These are phyloP conservation scores for Drosophila subsilvestris DNA, from an alignment of 2,888 invertebrate species.

Conservation along the genomic window DNA sequence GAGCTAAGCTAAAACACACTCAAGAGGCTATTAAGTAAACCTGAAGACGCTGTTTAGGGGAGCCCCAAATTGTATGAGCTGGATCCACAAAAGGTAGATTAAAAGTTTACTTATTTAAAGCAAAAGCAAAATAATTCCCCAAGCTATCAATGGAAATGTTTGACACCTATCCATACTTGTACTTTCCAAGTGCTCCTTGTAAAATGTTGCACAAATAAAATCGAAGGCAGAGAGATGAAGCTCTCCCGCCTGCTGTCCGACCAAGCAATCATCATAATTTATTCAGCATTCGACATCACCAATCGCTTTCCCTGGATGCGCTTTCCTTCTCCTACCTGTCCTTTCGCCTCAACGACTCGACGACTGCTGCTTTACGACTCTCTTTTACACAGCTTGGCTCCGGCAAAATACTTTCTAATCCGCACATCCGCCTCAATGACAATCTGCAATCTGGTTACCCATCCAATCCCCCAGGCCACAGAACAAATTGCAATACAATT, in stretches of 20 bases:
- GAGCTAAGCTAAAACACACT: neutral
- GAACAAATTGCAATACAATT: conserved; percentile 72
- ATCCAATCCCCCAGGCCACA: conserved; percentile 13
- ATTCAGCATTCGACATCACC: conserved; percentile 10
- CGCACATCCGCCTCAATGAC: conserved; percentile 31
- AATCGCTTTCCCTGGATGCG: neutral
- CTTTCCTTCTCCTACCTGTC: neutral
- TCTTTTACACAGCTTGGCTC: conserved; percentile 12
- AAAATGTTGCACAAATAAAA: neutral
- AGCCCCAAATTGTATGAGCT: neutral
- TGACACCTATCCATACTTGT: neutral
- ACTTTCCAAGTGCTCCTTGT: neutral
- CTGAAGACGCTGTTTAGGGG: neutral
- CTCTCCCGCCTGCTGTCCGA: neutral
- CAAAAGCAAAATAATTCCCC: neutral
- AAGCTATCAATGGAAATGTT: neutral
- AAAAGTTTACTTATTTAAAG: neutral
- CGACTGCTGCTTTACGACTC: neutral
- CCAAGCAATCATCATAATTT: conserved; percentile 1
- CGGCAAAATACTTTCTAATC: conserved; percentile 33
- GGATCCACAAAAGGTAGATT: neutral
- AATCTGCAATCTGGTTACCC: conserved; percentile 33
- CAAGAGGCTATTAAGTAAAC: neutral
- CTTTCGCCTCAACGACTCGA: neutral
- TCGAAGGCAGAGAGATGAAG: neutral